Evolutionary conservation across 2,113 vertebrate genomes (phyloP), one percentile per base, ranked within the genome.

Genomic region (Chitala chitala): DNA sequence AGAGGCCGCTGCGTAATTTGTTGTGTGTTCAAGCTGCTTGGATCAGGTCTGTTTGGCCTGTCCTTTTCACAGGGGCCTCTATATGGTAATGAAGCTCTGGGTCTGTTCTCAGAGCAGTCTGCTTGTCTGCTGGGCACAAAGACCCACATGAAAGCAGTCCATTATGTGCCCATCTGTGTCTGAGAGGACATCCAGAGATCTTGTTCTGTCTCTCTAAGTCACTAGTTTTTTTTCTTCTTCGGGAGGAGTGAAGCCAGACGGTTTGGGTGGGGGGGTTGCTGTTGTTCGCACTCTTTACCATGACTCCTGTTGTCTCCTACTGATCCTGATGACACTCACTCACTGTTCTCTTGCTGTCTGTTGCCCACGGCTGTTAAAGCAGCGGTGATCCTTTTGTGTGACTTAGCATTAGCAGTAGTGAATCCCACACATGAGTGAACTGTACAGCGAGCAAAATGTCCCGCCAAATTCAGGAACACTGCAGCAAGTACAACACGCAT

Each of bases 171-270:
- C 36, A 56, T 64, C 46, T 33, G 31, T 74, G 46, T 55, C 71
- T 72, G 55, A 59, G 71, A 72, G 71, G 71, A 33, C 54, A 55
- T 72, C 71, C 50, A 24, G 61, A 42, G 56, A 58, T 72, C 24
- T 72, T 10, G n/a, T 42, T 69, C 48, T 51, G 44, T 51, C n/a
- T 26, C 24, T 29, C 58, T 61, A n/a, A 29, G n/a, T n/a, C n/a
- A n/a, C 42, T 22, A 7, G 40, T 63, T 20, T 63, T 20, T 63
- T 44, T 12, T 29, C 26, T n/a, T 36, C 26, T 63, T 26, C 22
- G 66, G 64, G 24, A 66, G 64, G 38, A 68, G 24, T 48, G n/a
- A 68, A 68, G 38, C 9, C 40, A n/a, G 24, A 26, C 24, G 66
- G 17, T 44, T 3, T 5, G 22, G 24, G 40, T 42, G 42, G 22